These are phyloP conservation scores for Zaprionus lineosus DNA, from an alignment of 2,888 invertebrate species.

Conservation along the genomic window DNA sequence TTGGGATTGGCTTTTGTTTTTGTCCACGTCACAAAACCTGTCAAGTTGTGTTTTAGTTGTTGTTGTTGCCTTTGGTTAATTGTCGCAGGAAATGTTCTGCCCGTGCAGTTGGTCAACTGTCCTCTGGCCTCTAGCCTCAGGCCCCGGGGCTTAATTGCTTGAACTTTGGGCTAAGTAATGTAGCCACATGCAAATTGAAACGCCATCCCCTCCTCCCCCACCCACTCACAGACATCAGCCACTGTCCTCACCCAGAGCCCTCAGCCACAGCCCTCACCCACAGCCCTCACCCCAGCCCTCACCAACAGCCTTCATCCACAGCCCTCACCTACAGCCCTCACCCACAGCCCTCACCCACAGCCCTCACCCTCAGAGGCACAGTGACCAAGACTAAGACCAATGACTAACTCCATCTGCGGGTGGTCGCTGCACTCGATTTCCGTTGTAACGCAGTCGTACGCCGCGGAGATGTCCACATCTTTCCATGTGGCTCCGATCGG, in stretches of 20 bases:
- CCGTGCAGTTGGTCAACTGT: constrained; percentile 68
- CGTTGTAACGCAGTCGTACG: constrained; percentile 53
- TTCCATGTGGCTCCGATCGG: constrained; percentile 40
- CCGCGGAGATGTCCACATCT: too few species aligned
- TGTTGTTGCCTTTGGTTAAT: constrained; percentile 57
- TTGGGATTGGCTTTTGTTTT: constrained; percentile 42
- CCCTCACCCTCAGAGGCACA: neutral
- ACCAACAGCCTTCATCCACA: too few species aligned
- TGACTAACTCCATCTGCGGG: constrained; percentile 62
- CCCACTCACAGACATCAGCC: too few species aligned
- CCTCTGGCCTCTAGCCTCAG: constrained; percentile 47
- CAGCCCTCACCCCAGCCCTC: too few species aligned
- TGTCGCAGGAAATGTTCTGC: constrained; percentile 74
- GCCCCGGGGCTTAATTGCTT: constrained; percentile 66
- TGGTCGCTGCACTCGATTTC: constrained; percentile 50
- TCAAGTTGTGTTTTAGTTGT: constrained; percentile 68
- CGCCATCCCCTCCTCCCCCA: constrained; percentile 2
- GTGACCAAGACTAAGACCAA: neutral
- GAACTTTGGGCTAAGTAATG: constrained; percentile 64
- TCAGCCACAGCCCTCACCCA: too few species aligned
- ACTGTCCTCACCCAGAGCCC: too few species aligned
- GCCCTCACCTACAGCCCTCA: too few species aligned
- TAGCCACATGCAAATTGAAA: constrained; percentile 60
- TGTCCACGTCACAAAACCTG: constrained; percentile 60
- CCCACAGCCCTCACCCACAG: too few species aligned